A percentile compares a stretch with the other conserved stretches of the same genome.
phyloP scores from a whole-genome alignment of 2,113 vertebrate species.

The Seriola aureovittata region DNA sequence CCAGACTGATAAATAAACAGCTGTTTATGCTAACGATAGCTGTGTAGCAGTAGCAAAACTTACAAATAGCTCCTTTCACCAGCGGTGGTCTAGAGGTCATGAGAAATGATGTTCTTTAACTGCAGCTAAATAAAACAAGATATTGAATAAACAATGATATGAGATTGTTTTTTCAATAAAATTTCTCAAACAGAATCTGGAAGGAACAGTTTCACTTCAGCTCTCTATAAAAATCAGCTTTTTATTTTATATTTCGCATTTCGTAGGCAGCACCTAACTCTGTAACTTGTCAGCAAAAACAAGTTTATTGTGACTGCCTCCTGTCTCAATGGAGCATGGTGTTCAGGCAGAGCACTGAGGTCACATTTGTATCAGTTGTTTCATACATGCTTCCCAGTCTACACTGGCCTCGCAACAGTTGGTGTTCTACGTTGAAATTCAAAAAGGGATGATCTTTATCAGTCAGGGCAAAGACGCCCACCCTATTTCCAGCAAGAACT shows the following conservation, averaged over 20 bases:
- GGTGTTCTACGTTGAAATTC: conserved; percentile 13
- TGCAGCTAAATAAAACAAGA: no score
- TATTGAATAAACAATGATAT: no score
- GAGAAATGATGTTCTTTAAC: no score
- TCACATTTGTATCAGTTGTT: background rate
- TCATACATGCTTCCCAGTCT: background rate
- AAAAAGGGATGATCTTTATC: conserved; percentile 12
- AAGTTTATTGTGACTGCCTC: background rate
- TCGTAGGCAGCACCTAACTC: no score
- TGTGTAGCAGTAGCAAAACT: no score
- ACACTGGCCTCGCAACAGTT: background rate
- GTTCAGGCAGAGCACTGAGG: background rate
- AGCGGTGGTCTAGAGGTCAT: no score
- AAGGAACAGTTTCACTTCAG: background rate
- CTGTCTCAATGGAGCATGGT: background rate
- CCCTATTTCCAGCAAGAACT: conserved; percentile 11
- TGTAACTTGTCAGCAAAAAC: no score
- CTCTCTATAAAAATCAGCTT: background rate
- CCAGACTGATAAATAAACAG: no score
- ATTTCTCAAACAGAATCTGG: background rate
- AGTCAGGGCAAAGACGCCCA: conserved; percentile 16
- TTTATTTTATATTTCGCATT: background rate
- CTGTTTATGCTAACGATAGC: no score
- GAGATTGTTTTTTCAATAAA: no score
- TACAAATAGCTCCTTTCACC: no score